Conservation (phyloP, 2,113 vertebrate species). For the Tringa solitaria region DNA sequence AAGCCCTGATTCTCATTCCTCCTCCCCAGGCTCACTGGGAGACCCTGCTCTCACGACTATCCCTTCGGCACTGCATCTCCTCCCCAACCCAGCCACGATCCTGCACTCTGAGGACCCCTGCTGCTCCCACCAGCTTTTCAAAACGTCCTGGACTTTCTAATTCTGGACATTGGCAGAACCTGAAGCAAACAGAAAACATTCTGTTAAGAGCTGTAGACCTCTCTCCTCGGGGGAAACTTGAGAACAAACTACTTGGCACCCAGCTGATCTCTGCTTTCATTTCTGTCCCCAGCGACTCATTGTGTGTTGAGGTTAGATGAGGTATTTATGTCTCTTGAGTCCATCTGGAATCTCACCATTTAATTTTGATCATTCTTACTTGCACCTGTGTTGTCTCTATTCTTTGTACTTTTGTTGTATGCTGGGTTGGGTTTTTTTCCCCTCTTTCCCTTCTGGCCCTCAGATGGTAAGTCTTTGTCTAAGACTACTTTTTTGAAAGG, state of each 20-base stretch:
- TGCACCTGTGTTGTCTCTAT: slow-evolving; percentile 1
- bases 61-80: neutral
- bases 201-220: neutral
- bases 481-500: neutral
- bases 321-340: neutral
- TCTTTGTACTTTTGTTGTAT: neutral
- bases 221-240: neutral
- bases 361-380: slow-evolving; percentile 12
- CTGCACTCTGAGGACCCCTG: neutral
- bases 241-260: neutral
- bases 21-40: neutral
- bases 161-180: neutral
- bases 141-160: neutral
- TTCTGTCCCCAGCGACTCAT: neutral
- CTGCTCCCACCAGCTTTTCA: neutral
- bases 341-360: neutral
- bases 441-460: neutral
- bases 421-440: neutral
- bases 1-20: neutral
- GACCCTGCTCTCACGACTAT: neutral
- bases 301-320: neutral
- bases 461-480: slow-evolving; percentile 5
- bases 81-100: fast-evolving
- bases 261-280: slow-evolving; percentile 39
- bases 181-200: neutral